Base-by-base conservation (phyloP, 2,113 vertebrate genomes). In the Camelus dromedarius region DNA sequence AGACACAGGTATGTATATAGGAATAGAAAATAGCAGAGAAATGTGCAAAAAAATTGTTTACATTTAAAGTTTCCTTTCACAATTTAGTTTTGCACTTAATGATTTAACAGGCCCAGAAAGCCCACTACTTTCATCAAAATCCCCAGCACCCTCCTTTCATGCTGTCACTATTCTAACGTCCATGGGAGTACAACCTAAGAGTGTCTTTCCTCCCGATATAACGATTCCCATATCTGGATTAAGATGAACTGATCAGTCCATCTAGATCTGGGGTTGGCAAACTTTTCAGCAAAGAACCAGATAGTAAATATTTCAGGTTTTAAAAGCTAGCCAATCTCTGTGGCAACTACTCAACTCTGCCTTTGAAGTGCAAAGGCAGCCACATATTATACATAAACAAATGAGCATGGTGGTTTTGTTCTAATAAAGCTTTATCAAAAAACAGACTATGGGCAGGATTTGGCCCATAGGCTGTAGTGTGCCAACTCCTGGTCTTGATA, bases 371-470 rank as follows among this genome's bases (percentile, higher is more conserved):
- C 26, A 80, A 89, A 92, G 75, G n/a, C 35, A 95, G 58, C 8
- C 77, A 90, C 0, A 79, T 28, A 95, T 64, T 50, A 83, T 16
- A 92, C 3, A 82, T 16, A 90, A 83, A 58, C 15, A 62, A 92
- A 83, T 84, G 18, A 28, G 24, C 38, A 76, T 0, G 32, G n/a
- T 52, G 70, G 69, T 42, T 85, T 35, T 87, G 48, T 38, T 84
- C 54, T 72, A 94, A 83, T 38, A 90, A 95, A 92, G 94, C 52
- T 95, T 93, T 89, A 66, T 22, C 2, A 76, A 89, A 92, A 89
- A 79, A 94, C 24, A 92, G 52, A 42, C 64, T 87, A 15, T n/a
- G 67, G 81, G 42, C 42, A 62, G 32, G 35, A 92, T 79, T 50
- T 72, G 60, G 28, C 42, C 11, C 48, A 86, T 12, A 81, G 35